These are phyloP conservation scores for Pyrrhia umbra DNA, from an alignment of 2,888 invertebrate genomes.

Conservation along the genomic window DNA sequence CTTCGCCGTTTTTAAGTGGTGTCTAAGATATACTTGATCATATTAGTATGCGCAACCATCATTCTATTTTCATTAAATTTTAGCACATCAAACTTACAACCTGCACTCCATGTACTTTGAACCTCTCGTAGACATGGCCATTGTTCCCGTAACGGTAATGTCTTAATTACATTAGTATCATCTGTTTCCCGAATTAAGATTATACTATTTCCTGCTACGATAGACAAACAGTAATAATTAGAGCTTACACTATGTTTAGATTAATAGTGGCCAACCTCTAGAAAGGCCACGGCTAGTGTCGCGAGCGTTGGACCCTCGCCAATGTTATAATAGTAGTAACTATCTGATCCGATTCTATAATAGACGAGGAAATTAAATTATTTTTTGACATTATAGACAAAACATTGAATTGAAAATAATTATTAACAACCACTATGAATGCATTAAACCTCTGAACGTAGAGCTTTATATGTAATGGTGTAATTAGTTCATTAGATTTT, in stretches of 20 bases:
- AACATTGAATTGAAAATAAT: conserved; percentile 13
- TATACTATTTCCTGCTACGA: not conserved
- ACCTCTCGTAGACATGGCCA: too few relatives aligned
- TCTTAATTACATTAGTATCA: not conserved
- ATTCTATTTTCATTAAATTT: too few relatives aligned
- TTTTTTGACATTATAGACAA: conserved; percentile 44
- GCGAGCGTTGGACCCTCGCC: conserved; percentile 80
- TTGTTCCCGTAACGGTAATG: too few relatives aligned
- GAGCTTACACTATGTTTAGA: conserved; percentile 71
- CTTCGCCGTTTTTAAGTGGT: too few relatives aligned
- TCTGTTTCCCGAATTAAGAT: not conserved
- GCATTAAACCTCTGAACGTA: too few relatives aligned
- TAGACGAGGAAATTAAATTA: conserved; percentile 55
- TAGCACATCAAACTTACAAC: too few relatives aligned
- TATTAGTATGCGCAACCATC: too few relatives aligned
- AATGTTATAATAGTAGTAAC: conserved; percentile 71
- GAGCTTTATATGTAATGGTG: too few relatives aligned
- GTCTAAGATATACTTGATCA: too few relatives aligned
- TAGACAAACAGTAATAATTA: conserved; percentile 60
- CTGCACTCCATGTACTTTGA: too few relatives aligned
- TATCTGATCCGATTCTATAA: conserved; percentile 68
- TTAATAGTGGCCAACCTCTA: conserved; percentile 84
- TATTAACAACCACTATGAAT: not conserved
- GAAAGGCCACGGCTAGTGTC: conserved; percentile 86
- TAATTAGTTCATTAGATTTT: too few relatives aligned